Base-by-base conservation (phyloP, 2,113 vertebrate species). In the Rhinoptilus africanus region DNA sequence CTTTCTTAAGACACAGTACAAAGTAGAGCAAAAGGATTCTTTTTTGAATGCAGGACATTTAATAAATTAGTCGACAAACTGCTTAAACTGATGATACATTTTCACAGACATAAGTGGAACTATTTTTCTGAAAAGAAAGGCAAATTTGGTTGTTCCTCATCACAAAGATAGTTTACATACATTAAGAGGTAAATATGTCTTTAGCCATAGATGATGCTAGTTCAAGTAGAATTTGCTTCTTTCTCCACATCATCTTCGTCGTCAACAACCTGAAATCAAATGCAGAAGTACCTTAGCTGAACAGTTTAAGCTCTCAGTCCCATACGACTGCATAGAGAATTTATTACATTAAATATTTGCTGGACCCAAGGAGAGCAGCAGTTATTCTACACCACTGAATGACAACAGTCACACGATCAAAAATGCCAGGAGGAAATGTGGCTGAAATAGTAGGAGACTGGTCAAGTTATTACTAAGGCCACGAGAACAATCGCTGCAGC, bases 211-310 rank as follows among this genome's bases (percentile, higher is more conserved):
- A 83, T 64, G 69, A 74, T 14, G 51, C 24, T 63, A 54, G 78
- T 83, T 98, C 97, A 98, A 19, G 98, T 92, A 48, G 97, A 97
- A 60, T 98, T 97, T 85, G 91, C 97, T 97, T 98, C 97, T 95
- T 98, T 98, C 95, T 97, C 98, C 89, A 91, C 60, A 50, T 97
- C 96, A 75, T 97, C 96, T 12, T 98, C 97, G 0, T 98, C 97
- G 27, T 98, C 98, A 85, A 98, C 97, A 74, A 98, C 98, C 98
- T 98, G 96, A 92, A 98, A 91, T 39, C 59, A 97, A 72, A 93
- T 13, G 56, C 96, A 93, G 93, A 28, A 83, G 51, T 15, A 27
- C 57, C 59, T 93, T 6, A 91, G 47, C 57, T 37, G 18, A 97
- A 54, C 39, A 82, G 37, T 56, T 73, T 69, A 77, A 88, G 75